Evolutionary conservation across 2,797 vertebrate genomes (phyloP).

Genomic region (Fistularia commersonii): DNA sequence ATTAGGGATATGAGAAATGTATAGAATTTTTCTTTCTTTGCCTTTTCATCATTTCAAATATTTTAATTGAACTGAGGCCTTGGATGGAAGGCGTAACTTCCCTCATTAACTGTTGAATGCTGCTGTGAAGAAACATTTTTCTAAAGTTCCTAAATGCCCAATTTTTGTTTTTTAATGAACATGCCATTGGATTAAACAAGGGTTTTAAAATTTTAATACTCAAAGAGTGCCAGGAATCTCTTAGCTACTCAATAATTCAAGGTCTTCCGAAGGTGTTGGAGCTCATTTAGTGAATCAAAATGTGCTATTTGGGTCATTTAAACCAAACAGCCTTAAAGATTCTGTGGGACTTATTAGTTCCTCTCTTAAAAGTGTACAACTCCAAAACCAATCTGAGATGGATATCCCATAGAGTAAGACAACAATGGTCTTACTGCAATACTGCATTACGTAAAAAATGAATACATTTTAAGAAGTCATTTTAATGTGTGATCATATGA

Average conservation of each 20-base stretch:
- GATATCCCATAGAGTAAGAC: too few relatives aligned
- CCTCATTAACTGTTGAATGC: slow-evolving; percentile 64
- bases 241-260: slow-evolving; percentile 68
- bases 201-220: slow-evolving; percentile 65
- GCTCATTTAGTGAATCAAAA: slow-evolving; percentile 55
- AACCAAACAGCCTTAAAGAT: slow-evolving; percentile 20
- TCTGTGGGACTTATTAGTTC: slow-evolving; percentile 14
- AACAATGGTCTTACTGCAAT: too few relatives aligned
- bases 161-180: slow-evolving; percentile 64
- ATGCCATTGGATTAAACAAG: slow-evolving; percentile 64
- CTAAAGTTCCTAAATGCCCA: slow-evolving; percentile 52
- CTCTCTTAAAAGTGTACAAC: slow-evolving; percentile 13
- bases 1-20: slow-evolving; percentile 11
- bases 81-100: slow-evolving; percentile 51
- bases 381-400: background rate
- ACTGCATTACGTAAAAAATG: too few relatives aligned
- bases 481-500: too few relatives aligned
- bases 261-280: slow-evolving; percentile 59
- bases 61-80: slow-evolving; percentile 48
- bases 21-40: slow-evolving; percentile 14
- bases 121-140: slow-evolving; percentile 62
- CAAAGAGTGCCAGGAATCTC: slow-evolving; percentile 56
- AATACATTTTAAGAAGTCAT: too few relatives aligned
- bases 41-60: slow-evolving; percentile 35
- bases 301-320: slow-evolving; percentile 43